Base-by-base conservation (phyloP, 2,113 vertebrate species). In the Campylomormyrus tamandua region DNA sequence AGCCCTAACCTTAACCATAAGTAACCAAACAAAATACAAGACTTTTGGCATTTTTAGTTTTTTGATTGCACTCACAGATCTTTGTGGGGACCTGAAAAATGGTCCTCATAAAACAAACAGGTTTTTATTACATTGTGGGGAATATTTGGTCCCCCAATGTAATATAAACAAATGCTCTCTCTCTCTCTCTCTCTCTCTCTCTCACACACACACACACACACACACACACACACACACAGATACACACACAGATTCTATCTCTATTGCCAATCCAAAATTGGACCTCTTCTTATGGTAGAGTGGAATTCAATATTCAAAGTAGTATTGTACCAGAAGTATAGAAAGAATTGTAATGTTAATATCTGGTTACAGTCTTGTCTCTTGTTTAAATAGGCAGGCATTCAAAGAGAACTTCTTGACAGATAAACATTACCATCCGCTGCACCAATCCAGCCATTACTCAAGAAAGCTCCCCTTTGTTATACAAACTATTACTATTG, bases 381-480 rank as follows among this genome's bases (percentile, higher is more conserved):
- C 83, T 84, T 84, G 83, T 48, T 84, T 84, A 84, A 84, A 46
- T 84, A 45, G 45, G 10, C 42, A 45, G 42, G 8, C 83, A 84
- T 48, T 84, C 83, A 84, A 21, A 48, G 45, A 84, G 19, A 48
- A 84, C 45, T 84, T 83, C 77, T 42, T 46, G 42, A 84, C 83
- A n/a, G 83, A 84, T n/a, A 84, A 84, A 84, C 83, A 24, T 84
- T 84, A 48, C 83, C 45, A 84, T n/a, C 83, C 17, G 1, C 42
- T 48, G 19, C 42, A 84, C 45, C 83, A 84, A 48, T 84, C 83
- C 45, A 48, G 83, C 87, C 58, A 88, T 88, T 88, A 74, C 45
- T 62, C 87, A 17, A 84, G 62, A 70, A 62, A 62, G 8, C 21
- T 58, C 27, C 87, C 46, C 58, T 74, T 88, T 70, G 66, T 46